Percentiles rank a stretch among this genome's conserved stretches.
Conservation (phyloP, 2,888 invertebrate species). For the Mamestra brassicae region DNA sequence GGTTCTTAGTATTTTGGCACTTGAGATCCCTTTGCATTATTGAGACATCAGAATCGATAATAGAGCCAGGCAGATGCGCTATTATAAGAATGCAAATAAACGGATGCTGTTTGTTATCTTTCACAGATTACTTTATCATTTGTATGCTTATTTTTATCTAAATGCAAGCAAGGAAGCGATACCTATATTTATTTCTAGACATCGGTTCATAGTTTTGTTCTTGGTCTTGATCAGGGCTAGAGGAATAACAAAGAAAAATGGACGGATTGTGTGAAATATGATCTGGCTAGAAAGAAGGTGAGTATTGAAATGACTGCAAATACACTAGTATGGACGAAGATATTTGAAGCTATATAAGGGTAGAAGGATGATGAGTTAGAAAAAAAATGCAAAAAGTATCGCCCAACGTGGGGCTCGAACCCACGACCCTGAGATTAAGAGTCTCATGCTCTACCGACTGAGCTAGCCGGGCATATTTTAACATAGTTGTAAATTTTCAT, state of each 20-base stretch:
- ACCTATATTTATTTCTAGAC: too few relatives aligned
- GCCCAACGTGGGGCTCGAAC: conserved; percentile 92
- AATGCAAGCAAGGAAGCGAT: too few relatives aligned
- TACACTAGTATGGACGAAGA: not conserved
- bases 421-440: conserved; percentile 92
- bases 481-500: too few relatives aligned
- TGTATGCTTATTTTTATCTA: not conserved
- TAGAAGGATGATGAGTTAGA: not conserved
- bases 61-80: not conserved
- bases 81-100: not conserved
- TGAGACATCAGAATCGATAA: not conserved
- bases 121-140: not conserved
- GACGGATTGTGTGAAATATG: too few relatives aligned
- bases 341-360: too few relatives aligned
- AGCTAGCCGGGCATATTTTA: conserved; percentile 86
- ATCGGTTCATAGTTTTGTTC: too few relatives aligned
- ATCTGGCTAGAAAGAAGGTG: too few relatives aligned
- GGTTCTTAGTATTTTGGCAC: not conserved
- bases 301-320: too few relatives aligned
- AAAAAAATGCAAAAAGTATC: conserved; percentile 48
- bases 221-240: too few relatives aligned
- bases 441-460: conserved; percentile 91
- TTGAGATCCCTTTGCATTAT: not conserved
- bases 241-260: too few relatives aligned
- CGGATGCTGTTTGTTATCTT: not conserved